Conservation (phyloP, 1,140 invertebrate genomes). For the Caenorhabditis remanei region DNA sequence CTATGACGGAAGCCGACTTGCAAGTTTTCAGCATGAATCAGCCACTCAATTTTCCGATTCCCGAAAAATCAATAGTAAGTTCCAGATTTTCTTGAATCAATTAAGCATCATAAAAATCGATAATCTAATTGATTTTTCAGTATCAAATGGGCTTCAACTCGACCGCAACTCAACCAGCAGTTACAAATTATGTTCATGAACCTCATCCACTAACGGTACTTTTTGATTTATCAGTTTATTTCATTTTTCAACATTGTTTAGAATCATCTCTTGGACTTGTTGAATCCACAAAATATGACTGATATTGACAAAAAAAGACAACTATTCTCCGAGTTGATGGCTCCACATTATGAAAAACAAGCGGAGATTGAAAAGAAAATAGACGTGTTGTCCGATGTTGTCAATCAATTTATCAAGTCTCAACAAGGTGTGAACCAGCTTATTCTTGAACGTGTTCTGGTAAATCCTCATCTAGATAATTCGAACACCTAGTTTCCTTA, state of each 20-base stretch:
- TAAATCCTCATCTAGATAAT: not conserved
- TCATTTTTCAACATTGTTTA: not conserved
- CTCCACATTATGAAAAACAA: constrained; percentile 43
- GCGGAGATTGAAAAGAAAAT: constrained; percentile 33
- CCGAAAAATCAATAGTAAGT: constrained; percentile 30
- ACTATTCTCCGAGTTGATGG: not conserved
- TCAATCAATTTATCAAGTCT: constrained; percentile 4
- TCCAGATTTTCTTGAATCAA: not conserved
- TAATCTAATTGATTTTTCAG: not conserved
- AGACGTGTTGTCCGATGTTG: not conserved
- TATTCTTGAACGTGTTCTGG: not conserved
- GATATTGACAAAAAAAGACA: constrained; percentile 4
- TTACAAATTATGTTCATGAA: constrained; percentile 8
- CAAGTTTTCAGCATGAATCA: constrained; percentile 32
- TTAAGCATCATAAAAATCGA: constrained; percentile 1
- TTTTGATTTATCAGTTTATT: not conserved
- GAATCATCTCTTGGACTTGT: constrained; percentile 33
- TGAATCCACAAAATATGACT: not conserved
- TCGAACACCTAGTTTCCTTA: not conserved
- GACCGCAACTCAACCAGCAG: constrained; percentile 1
- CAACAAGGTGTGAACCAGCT: constrained; percentile 15
- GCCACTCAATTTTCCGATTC: not conserved
- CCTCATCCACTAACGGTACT: not conserved
- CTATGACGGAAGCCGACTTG: constrained; percentile 1
- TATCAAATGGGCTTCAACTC: constrained; percentile 46